Evolutionary conservation across 2,888 invertebrate species (phyloP).

Genomic region (Orthonychiurus folsomi): DNA sequence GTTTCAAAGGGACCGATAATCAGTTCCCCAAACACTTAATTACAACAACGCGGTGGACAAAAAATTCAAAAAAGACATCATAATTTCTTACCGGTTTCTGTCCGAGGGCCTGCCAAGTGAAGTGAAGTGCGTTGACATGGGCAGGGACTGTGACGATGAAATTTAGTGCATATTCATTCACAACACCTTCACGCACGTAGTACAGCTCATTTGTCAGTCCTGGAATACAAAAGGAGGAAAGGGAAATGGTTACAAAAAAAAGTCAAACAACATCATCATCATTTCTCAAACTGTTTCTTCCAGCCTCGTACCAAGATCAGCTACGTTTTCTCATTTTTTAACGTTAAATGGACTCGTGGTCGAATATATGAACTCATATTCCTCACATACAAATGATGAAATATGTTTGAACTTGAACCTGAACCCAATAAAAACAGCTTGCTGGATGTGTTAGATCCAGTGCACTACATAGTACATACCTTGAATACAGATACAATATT

Average conservation of each 20-base stretch:
- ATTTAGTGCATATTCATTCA: slow-evolving; percentile 82
- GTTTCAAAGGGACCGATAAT: no score
- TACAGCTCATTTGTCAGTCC: slow-evolving; percentile 78
- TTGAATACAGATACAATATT: background rate
- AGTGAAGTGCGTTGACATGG: slow-evolving; percentile 73
- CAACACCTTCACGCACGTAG: slow-evolving; percentile 81
- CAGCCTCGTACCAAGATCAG: no score
- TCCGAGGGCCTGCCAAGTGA: slow-evolving; percentile 83
- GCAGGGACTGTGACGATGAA: slow-evolving; percentile 80
- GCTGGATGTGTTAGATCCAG: background rate
- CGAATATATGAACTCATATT: background rate
- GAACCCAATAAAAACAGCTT: background rate
- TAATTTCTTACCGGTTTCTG: slow-evolving; percentile 62
- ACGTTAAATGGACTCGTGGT: no score
- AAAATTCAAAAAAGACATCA: no score
- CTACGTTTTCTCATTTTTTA: slow-evolving; percentile 1
- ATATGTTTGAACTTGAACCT: slow-evolving; percentile 1
- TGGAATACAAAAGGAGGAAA: slow-evolving; percentile 47
- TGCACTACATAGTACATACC: background rate
- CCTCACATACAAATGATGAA: background rate
- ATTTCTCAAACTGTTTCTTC: background rate
- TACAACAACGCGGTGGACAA: no score
- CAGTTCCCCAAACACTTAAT: no score
- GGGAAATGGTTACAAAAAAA: background rate
- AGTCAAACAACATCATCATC: background rate